Percentiles rank a stretch among this genome's conserved stretches.
phyloP scores from a whole-genome alignment of 2,113 vertebrate genomes.

The Neodontobutis hainanensis region DNA sequence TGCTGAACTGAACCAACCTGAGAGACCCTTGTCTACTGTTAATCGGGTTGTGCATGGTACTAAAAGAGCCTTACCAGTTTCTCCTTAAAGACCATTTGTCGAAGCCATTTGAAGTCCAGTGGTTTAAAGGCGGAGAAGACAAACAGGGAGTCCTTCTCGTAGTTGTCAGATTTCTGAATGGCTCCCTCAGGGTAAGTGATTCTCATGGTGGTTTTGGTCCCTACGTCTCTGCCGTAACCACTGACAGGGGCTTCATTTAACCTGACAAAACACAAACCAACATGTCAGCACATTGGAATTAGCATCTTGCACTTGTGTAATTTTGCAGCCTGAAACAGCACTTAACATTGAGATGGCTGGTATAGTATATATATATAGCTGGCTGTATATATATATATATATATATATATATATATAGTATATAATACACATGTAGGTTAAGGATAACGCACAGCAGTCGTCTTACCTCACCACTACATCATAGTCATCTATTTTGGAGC shows the following conservation, averaged over 20 bases:
- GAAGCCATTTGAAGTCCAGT: conserved; percentile 96
- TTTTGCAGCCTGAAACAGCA: not conserved
- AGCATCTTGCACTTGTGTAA: too few relatives aligned
- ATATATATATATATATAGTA: too few relatives aligned
- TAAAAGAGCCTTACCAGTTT: conserved; percentile 86
- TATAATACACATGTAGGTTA: too few relatives aligned
- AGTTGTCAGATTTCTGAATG: conserved; percentile 90
- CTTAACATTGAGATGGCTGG: too few relatives aligned
- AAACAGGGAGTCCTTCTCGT: conserved; percentile 93
- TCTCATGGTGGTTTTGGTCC: conserved; percentile 94
- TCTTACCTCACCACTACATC: conserved; percentile 95
- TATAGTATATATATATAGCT: too few relatives aligned
- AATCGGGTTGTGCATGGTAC: not conserved
- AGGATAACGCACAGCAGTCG: too few relatives aligned
- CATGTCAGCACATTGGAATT: too few relatives aligned
- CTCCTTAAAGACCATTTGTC: conserved; percentile 95
- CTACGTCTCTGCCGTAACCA: conserved; percentile 92
- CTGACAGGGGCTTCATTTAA: conserved; percentile 92
- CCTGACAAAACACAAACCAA: conserved; percentile 67
- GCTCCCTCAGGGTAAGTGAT: conserved; percentile 98
- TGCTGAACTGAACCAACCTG: not conserved
- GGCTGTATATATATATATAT: too few relatives aligned
- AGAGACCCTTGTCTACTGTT: not conserved
- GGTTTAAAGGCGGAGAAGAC: conserved; percentile 97
- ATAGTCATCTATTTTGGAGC: conserved; percentile 91